A percentile compares a stretch with the other conserved stretches of the same genome.
phyloP scores from a whole-genome alignment of 2,888 invertebrate species.

The Alsophila aescularia region DNA sequence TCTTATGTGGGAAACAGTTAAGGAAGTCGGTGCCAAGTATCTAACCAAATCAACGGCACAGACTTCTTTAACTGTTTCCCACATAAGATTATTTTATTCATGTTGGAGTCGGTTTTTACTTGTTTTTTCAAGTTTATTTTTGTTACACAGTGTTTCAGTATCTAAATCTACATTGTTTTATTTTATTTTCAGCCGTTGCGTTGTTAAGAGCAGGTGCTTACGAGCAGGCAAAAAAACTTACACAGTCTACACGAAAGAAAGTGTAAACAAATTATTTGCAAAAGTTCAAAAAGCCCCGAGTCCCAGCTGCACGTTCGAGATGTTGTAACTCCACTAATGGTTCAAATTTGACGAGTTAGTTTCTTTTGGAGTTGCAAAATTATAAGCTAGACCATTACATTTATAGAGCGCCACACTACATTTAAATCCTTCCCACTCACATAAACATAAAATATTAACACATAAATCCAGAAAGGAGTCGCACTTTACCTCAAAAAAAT shows the following conservation, averaged over 20 bases:
- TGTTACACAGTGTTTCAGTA: too few species aligned
- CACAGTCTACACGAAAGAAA: not conserved
- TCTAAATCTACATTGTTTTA: too few species aligned
- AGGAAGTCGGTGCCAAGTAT: too few species aligned
- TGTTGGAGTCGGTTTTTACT: too few species aligned
- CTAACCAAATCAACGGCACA: too few species aligned
- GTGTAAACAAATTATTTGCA: not conserved
- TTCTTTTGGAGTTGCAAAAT: not conserved
- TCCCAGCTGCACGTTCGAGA: constrained; percentile 1
- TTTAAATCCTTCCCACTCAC: constrained; percentile 14
- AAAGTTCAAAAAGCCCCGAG: constrained; percentile 1
- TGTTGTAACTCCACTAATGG: constrained; percentile 24
- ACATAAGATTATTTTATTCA: too few species aligned
- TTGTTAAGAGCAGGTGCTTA: too few species aligned
- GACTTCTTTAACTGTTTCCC: too few species aligned
- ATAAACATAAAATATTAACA: constrained; percentile 21
- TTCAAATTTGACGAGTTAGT: constrained; percentile 22
- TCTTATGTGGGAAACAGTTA: too few species aligned
- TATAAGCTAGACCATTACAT: too few species aligned
- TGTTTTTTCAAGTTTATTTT: too few species aligned
- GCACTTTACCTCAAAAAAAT: constrained; percentile 38
- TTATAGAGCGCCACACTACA: not conserved
- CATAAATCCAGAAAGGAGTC: constrained; percentile 19
- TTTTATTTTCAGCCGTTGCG: too few species aligned
- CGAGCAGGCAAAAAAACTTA: not conserved